Conservation (phyloP, 2,888 invertebrate species). For the Trissolcus japonicus region DNA sequence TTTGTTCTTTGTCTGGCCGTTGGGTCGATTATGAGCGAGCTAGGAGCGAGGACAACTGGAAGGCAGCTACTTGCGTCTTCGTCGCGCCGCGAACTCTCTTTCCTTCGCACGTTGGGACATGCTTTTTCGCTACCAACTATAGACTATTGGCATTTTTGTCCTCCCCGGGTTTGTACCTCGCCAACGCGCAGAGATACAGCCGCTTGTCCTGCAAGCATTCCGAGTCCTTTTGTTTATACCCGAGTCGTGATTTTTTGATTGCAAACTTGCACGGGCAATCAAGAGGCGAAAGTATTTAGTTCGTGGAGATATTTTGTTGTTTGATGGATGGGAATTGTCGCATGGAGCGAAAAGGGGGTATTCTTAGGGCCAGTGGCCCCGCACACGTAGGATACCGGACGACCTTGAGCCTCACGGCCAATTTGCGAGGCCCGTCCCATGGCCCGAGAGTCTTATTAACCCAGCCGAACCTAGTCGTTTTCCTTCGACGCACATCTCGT, state of each 20-base stretch:
- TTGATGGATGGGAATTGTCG: constrained; percentile 27
- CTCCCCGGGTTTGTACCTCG: constrained; percentile 40
- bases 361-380: constrained; percentile 72
- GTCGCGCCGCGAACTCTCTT: constrained; percentile 4
- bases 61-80: not conserved
- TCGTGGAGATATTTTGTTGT: not conserved
- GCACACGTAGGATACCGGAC: constrained; percentile 71
- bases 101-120: constrained; percentile 38
- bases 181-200: not conserved
- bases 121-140: constrained; percentile 54
- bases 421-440: constrained; percentile 68
- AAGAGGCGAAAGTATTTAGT: constrained; percentile 10
- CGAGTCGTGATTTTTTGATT: not conserved
- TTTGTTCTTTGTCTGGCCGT: not conserved
- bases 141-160: constrained; percentile 52
- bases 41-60: not conserved
- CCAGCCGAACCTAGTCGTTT: constrained; percentile 47
- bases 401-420: constrained; percentile 74
- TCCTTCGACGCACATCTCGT: constrained; percentile 39
- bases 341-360: constrained; percentile 29
- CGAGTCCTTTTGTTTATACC: not conserved
- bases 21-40: not conserved
- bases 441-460: constrained; percentile 50
- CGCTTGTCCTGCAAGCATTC: not conserved
- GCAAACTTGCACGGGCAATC: constrained; percentile 4